These are phyloP conservation scores for Ptychochromis oligacanthus DNA, from an alignment of 2,113 vertebrate genomes.

Conservation along the genomic window DNA sequence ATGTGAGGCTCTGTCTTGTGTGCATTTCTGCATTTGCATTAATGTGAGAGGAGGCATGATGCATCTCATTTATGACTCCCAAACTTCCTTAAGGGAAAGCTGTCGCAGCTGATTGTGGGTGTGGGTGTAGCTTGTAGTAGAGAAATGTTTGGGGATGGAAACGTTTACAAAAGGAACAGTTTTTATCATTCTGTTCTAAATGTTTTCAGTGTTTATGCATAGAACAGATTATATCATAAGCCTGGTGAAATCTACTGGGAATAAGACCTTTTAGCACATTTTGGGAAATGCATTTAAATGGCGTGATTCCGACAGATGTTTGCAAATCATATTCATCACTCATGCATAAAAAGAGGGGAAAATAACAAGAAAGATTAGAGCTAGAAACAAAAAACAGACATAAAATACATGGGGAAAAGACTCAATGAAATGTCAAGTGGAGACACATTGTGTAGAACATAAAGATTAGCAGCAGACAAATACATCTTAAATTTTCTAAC, in stretches of 20 bases:
- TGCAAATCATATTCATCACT: background rate
- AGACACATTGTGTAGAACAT: background rate
- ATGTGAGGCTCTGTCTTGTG: slow-evolving; percentile 12
- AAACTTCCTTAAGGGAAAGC: slow-evolving; percentile 25
- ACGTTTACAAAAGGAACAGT: background rate
- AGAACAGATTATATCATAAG: background rate
- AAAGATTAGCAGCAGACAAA: background rate
- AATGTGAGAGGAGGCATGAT: slow-evolving; percentile 24
- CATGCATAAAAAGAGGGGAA: background rate
- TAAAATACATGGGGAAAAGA: background rate
- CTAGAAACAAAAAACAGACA: background rate
- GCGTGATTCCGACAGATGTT: background rate
- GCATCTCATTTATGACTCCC: slow-evolving; percentile 34
- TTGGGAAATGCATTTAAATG: background rate
- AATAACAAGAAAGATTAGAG: background rate
- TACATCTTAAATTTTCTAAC: background rate
- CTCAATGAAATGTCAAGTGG: background rate
- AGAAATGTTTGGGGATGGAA: background rate
- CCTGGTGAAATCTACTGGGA: background rate
- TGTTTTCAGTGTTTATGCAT: background rate
- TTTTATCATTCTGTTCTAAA: background rate
- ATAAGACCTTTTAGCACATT: background rate
- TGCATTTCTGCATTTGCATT: slow-evolving; percentile 40
- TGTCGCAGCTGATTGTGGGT: background rate
- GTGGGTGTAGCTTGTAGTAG: slow-evolving; percentile 5